Base-by-base conservation (phyloP, 2,888 invertebrate species). In the Allygus modestus region DNA sequence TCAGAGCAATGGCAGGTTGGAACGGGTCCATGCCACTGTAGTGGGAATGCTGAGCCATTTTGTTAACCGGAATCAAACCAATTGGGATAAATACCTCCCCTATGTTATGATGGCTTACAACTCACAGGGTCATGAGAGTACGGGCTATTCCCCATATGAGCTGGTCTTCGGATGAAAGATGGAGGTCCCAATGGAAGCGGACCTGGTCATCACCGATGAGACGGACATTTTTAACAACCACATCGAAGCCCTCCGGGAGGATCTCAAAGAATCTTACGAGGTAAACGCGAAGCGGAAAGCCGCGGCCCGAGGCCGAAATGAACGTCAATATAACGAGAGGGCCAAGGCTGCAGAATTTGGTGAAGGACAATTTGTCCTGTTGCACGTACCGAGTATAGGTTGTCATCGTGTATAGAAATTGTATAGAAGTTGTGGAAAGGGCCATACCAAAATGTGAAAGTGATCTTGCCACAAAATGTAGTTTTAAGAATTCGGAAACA, bases 371-470 rank as follows among this genome's bases (percentile, higher is more conserved):
- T 15, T 23, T 7, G 69, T 69, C 7, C 26, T 23, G 15, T 26
- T 69, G 15, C 28, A 69, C 23, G 69, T 23, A n/a, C n/a, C n/a
- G n/a, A n/a, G n/a, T n/a, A n/a, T n/a, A n/a, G n/a, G n/a, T n/a
- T n/a, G n/a, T n/a, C 69, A 69, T 26, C n/a, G 31, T 23, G 69
- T 69, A 15, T 15, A 69, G 23, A 69, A 69, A 15, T 28, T 69
- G 69, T n/a, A n/a, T 26, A 2, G 7, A 69, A 69, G 28, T 28
- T 23, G 28, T 69, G 69, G 69, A 69, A 28, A 26, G 69, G 69
- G 15, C 69, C 69, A 23, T 69, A 69, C 23, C 23, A 17, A 20
- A 26, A 15, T 9, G 28, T 69, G 1, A 69, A 28, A 28, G 69
- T 69, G 5, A 7, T 28, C 9, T 69, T 23, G 23, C 26, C 23